Evolutionary conservation across 2,888 invertebrate genomes (phyloP).

Genomic region (Scaptomyza cyrtandrae): DNA sequence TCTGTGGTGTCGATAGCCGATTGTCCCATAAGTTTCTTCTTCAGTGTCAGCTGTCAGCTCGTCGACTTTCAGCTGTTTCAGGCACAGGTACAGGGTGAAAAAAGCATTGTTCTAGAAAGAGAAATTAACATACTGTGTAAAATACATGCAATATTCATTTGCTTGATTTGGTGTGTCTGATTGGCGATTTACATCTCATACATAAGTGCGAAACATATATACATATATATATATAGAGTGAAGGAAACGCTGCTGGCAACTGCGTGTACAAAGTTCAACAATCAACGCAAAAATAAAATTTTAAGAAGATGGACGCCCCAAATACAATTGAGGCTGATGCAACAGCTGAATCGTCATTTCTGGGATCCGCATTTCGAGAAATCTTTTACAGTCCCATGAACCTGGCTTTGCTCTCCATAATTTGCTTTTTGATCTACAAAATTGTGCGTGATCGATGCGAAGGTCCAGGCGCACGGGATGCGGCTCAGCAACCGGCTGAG

Average conservation of each 20-base stretch:
- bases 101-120: slow-evolving; percentile 51
- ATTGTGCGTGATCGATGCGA: slow-evolving; percentile 87
- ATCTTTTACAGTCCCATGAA: slow-evolving; percentile 90
- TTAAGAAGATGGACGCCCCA: slow-evolving; percentile 38
- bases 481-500: slow-evolving; percentile 77
- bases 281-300: slow-evolving; percentile 1
- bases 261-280: slow-evolving; percentile 47
- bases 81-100: slow-evolving; percentile 33
- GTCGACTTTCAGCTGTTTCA: slow-evolving; percentile 42
- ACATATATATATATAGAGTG: background rate
- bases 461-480: slow-evolving; percentile 76
- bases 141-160: slow-evolving; percentile 44
- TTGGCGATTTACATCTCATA: slow-evolving; percentile 44
- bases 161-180: slow-evolving; percentile 26
- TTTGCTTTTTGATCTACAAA: slow-evolving; percentile 90
- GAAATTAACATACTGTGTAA: slow-evolving; percentile 43
- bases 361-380: slow-evolving; percentile 85
- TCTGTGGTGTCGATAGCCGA: slow-evolving; percentile 23
- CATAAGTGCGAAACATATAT: slow-evolving; percentile 12
- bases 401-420: slow-evolving; percentile 88
- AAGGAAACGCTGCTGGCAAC: slow-evolving; percentile 2
- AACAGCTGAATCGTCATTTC: slow-evolving; percentile 50
- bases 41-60: slow-evolving; percentile 35
- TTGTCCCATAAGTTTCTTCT: slow-evolving; percentile 1
- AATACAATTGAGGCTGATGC: slow-evolving; percentile 49